phyloP scores from a whole-genome alignment of 92 coral and sea anemone genomes.

The Umimayanthus kanabou region DNA sequence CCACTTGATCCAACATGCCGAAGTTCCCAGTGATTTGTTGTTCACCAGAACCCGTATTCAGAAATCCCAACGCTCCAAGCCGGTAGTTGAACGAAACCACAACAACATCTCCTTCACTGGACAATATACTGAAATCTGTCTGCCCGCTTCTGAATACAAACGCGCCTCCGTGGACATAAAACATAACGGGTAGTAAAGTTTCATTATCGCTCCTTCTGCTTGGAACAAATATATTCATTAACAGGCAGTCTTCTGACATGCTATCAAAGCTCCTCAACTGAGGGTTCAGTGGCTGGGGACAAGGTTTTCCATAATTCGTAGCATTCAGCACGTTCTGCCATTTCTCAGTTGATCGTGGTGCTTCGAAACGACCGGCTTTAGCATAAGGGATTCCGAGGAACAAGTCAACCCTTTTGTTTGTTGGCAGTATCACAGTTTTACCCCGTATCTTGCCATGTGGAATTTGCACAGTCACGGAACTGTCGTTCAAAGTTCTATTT shows the following conservation, averaged over 20 bases:
- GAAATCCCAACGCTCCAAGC: slow-evolving; percentile 54
- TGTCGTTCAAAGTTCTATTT: not conserved
- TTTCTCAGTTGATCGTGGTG: slow-evolving; percentile 25
- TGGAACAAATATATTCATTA: slow-evolving; percentile 52
- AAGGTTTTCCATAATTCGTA: slow-evolving; percentile 40
- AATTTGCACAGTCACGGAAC: slow-evolving; percentile 5
- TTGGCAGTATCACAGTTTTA: not conserved
- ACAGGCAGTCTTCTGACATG: slow-evolving; percentile 51
- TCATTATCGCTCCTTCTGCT: slow-evolving; percentile 16
- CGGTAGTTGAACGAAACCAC: slow-evolving; percentile 56
- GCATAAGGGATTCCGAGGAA: slow-evolving; percentile 55
- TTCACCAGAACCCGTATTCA: slow-evolving; percentile 29
- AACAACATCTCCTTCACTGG: slow-evolving; percentile 49
- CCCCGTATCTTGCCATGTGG: slow-evolving; percentile 13
- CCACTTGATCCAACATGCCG: slow-evolving; percentile 57
- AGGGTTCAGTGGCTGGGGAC: slow-evolving; percentile 45
- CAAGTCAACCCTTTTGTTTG: not conserved
- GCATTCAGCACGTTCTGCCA: slow-evolving; percentile 39
- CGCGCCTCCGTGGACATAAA: slow-evolving; percentile 56
- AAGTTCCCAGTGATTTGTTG: slow-evolving; percentile 39
- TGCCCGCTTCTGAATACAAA: slow-evolving; percentile 37
- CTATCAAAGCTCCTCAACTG: not conserved
- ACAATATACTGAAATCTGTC: slow-evolving; percentile 38
- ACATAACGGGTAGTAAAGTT: slow-evolving; percentile 48
- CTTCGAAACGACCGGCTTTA: slow-evolving; percentile 50